Evolutionary conservation across 92 coral and sea anemone genomes (phyloP).

Genomic region (Umimayanthus chanpuru): DNA sequence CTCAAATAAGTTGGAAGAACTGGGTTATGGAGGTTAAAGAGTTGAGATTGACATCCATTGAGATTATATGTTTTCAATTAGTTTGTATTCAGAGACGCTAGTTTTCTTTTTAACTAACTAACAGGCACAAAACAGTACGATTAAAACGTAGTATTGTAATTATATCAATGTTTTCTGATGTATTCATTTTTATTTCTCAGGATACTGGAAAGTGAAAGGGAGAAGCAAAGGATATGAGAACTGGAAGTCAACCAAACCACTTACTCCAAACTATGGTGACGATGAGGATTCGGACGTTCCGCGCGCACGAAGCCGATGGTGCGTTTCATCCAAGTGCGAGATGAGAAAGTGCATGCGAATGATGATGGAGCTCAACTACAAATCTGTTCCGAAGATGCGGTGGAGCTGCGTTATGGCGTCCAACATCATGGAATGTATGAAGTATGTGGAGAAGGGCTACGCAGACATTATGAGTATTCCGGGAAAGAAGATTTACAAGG

Average conservation of each 20-base stretch:
- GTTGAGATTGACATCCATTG: too few species aligned
- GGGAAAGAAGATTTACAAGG: conserved; percentile 60
- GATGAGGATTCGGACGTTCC: conserved; percentile 7
- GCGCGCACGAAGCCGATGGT: conserved; percentile 45
- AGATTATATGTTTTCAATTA: too few species aligned
- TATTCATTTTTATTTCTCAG: not conserved
- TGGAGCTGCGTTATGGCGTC: conserved; percentile 62
- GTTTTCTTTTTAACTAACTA: too few species aligned
- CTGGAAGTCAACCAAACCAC: not conserved
- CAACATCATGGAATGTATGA: conserved; percentile 43
- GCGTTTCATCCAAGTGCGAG: conserved; percentile 52
- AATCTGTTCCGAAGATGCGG: conserved; percentile 29
- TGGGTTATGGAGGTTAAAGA: too few species aligned
- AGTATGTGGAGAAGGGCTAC: conserved; percentile 37
- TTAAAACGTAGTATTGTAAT: not conserved
- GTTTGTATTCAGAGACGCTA: too few species aligned
- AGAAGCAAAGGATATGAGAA: not conserved
- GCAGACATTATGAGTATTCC: conserved; percentile 61
- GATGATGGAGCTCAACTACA: conserved; percentile 62
- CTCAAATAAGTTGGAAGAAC: too few species aligned
- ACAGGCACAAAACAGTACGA: too few species aligned
- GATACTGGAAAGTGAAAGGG: not conserved
- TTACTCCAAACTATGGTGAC: not conserved
- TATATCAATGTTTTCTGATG: not conserved
- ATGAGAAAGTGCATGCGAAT: conserved; percentile 64